Percentiles rank a stretch among this genome's conserved stretches.
These are phyloP conservation scores for Idris sp. DNA, from an alignment of 1,140 invertebrate species.

Conservation along the genomic window DNA sequence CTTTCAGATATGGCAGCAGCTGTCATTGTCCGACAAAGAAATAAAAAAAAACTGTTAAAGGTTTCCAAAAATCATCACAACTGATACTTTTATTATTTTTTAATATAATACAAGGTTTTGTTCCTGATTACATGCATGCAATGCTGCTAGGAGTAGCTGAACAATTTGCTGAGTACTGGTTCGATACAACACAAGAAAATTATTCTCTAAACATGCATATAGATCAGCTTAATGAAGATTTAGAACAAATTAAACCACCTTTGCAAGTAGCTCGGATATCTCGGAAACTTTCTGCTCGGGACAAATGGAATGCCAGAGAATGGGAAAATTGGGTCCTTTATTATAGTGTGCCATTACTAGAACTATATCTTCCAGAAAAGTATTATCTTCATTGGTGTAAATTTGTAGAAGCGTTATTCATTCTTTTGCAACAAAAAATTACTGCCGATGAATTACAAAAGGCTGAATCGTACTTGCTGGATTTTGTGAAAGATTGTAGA, in stretches of 20 bases:
- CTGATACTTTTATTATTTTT: constrained; percentile 32
- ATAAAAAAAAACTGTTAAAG: constrained; percentile 22
- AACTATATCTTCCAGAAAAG: background rate
- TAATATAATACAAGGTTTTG: constrained; percentile 30
- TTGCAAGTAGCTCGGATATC: constrained; percentile 33
- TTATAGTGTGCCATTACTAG: constrained; percentile 36
- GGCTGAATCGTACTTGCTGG: background rate
- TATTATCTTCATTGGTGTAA: constrained; percentile 31
- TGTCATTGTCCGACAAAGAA: constrained; percentile 5
- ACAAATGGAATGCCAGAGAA: constrained; percentile 33
- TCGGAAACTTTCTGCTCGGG: constrained; percentile 22
- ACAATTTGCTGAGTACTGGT: constrained; percentile 23
- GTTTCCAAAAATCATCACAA: constrained; percentile 22
- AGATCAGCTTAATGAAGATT: constrained; percentile 4
- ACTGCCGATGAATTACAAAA: constrained; percentile 1
- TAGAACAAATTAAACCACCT: constrained; percentile 20
- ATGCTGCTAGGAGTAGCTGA: constrained; percentile 13
- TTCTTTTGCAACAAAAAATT: constrained; percentile 14
- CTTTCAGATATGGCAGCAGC: constrained; percentile 19
- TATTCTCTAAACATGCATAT: constrained; percentile 3
- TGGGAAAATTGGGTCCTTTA: constrained; percentile 36
- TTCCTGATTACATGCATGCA: constrained; percentile 16
- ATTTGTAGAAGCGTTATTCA: constrained; percentile 14
- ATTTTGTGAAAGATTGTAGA: constrained; percentile 5
- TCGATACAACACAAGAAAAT: background rate